Percentiles rank a stretch among this genome's conserved stretches.
phyloP scores from a whole-genome alignment of 2,888 invertebrate genomes.

The Mythimna albipuncta region DNA sequence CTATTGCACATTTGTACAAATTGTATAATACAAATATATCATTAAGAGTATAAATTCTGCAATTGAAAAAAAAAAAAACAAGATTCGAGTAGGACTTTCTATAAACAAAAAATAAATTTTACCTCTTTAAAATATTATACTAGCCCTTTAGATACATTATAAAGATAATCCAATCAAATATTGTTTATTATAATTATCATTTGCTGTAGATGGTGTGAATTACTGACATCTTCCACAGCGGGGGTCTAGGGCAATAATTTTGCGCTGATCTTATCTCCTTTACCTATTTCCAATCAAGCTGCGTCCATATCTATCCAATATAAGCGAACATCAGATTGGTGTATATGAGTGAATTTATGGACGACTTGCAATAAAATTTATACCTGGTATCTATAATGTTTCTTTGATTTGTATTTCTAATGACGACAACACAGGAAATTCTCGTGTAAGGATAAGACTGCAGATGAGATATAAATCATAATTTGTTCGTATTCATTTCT shows the following conservation, averaged over 20 bases:
- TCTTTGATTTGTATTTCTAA: constrained; percentile 54
- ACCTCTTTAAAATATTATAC: neutral
- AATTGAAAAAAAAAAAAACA: too few species aligned
- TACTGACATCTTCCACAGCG: neutral
- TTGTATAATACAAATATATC: too few species aligned
- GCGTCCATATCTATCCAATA: neutral
- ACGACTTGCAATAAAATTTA: constrained; percentile 20
- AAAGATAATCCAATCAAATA: neutral
- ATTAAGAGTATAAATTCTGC: too few species aligned
- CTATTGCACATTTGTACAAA: too few species aligned
- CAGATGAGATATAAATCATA: constrained; percentile 55
- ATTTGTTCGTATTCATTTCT: constrained; percentile 28
- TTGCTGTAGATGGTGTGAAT: neutral
- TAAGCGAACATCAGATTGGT: constrained; percentile 10
- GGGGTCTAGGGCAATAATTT: neutral
- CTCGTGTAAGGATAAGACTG: constrained; percentile 50
- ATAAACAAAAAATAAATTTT: too few species aligned
- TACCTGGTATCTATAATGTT: constrained; percentile 32
- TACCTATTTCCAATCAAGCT: constrained; percentile 1
- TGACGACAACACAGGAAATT: constrained; percentile 55
- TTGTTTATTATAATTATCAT: neutral
- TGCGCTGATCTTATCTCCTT: constrained; percentile 5
- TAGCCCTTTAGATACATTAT: too few species aligned
- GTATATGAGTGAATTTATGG: constrained; percentile 27
- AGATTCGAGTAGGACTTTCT: too few species aligned